phyloP scores from a whole-genome alignment of 2,888 invertebrate genomes.

The Nasonia oneida region DNA sequence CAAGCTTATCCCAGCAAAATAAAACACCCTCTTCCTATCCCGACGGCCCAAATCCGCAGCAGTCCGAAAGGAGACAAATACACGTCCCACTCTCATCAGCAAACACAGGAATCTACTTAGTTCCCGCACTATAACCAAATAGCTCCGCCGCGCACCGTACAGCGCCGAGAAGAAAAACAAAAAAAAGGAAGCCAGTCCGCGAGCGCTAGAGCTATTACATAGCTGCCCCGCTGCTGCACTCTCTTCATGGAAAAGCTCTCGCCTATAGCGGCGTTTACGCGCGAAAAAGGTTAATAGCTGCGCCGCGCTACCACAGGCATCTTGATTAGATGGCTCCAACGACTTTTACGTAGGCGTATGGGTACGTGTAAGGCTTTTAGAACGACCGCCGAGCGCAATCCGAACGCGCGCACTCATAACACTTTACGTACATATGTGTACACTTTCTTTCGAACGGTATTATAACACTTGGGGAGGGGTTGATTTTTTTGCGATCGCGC shows the following conservation, averaged over 20 bases:
- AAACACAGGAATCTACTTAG: constrained; percentile 33
- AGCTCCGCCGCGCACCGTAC: neutral
- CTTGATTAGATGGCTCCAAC: constrained; percentile 37
- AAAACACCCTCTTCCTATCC: too few relatives aligned
- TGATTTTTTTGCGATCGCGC: neutral
- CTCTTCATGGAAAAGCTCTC: constrained; percentile 13
- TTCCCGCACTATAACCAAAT: neutral
- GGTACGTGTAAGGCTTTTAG: neutral
- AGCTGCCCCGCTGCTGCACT: neutral
- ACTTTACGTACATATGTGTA: constrained; percentile 63
- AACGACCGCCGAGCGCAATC: neutral
- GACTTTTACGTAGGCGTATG: constrained; percentile 34
- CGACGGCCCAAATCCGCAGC: too few relatives aligned
- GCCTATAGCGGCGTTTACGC: neutral
- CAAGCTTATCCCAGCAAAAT: too few relatives aligned
- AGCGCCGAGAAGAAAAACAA: neutral
- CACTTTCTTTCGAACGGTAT: constrained; percentile 66
- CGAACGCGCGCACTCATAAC: constrained; percentile 63
- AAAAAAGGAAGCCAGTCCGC: neutral
- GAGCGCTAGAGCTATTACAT: neutral
- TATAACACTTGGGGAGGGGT: constrained; percentile 31
- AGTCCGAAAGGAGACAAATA: neutral
- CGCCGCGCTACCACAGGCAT: constrained; percentile 31
- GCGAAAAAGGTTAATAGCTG: constrained; percentile 50
- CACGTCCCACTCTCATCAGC: neutral